Percentiles rank a stretch among this genome's conserved stretches.
phyloP scores from a whole-genome alignment of 2,113 vertebrate species.

The Alouatta palliata region DNA sequence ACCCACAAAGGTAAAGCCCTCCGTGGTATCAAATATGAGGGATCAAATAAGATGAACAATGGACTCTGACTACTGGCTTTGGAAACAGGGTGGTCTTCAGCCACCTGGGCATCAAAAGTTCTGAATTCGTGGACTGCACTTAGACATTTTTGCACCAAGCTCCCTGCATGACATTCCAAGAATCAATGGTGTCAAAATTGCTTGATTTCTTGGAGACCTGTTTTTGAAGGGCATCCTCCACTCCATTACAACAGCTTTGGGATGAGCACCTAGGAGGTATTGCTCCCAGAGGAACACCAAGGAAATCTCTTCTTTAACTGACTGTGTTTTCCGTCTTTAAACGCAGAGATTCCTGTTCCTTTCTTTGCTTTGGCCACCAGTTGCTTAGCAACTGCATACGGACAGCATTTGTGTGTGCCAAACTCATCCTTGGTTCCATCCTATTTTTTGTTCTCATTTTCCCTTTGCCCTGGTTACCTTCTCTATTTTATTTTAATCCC shows the following conservation, averaged over 20 bases:
- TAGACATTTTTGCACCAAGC: not conserved
- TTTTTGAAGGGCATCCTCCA: not conserved
- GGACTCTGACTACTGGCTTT: not conserved
- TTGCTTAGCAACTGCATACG: not conserved
- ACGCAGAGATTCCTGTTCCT: not conserved
- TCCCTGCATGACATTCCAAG: not conserved
- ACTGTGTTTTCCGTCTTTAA: not conserved
- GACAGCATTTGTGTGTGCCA: not conserved
- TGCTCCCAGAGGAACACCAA: not conserved
- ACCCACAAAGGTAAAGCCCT: not conserved
- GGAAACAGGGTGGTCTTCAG: not conserved
- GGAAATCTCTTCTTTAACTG: not conserved
- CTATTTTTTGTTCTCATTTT: not conserved
- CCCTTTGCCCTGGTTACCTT: not conserved
- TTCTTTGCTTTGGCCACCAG: not conserved
- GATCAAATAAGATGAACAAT: rapidly evolving
- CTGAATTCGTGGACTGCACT: not conserved
- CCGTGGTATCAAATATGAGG: rapidly evolving
- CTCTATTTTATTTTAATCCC: not conserved
- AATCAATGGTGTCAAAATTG: not conserved
- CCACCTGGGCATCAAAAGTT: not conserved
- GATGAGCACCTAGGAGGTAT: not conserved
- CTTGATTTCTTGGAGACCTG: not conserved
- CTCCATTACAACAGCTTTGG: rapidly evolving
- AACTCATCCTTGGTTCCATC: not conserved